Base-by-base conservation (phyloP, 2,797 vertebrate genomes). In the Gymnodraco acuticeps region DNA sequence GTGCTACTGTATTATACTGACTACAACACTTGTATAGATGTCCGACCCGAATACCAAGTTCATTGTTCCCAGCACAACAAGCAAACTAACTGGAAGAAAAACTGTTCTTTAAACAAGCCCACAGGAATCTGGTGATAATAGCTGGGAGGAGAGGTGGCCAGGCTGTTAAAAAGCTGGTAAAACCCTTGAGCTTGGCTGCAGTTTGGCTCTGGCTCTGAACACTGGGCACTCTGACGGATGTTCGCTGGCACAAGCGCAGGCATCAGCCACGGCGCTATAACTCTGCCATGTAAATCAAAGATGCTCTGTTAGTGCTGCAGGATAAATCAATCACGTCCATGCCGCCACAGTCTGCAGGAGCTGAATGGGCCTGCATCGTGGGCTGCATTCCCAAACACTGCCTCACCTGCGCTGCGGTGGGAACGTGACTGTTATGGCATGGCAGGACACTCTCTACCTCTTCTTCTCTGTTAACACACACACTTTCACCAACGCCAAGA, bases 331-430 rank as follows among this genome's bases (percentile, higher is more conserved):
- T 89, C 88, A 73, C 80, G 31, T 64, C 78, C 33, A 55, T 10
- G 73, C 82, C 77, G 71, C 69, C 87, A 89, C 92, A 87, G 88
- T 92, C 89, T 85, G 77, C 73, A 84, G 86, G 73, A 91, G 83
- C 84, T 93, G 93, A 93, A 93, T 93, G 87, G 66, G 61, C 93
- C 91, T 89, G 88, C 90, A 92, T 92, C 61, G n/a, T 4, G 68
- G 71, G 38, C 73, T 43, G 83, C 91, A 90, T 92, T 91, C 86
- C 86, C 86, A 84, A 90, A 75, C 87, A 43, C 51, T 17, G 55
- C 71, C 88, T 90, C 89, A 92, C 89, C 90, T 89, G 89, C n/a
- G 2, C 70, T 13, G 79, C 38, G 10, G 14, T 59, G 74, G 50
- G 64, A 45, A 75, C 67, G 3, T 54, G 85, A 67, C 77, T 84